Conservation (phyloP, 2,797 vertebrate genomes). For the Aeoliscus strigatus region DNA sequence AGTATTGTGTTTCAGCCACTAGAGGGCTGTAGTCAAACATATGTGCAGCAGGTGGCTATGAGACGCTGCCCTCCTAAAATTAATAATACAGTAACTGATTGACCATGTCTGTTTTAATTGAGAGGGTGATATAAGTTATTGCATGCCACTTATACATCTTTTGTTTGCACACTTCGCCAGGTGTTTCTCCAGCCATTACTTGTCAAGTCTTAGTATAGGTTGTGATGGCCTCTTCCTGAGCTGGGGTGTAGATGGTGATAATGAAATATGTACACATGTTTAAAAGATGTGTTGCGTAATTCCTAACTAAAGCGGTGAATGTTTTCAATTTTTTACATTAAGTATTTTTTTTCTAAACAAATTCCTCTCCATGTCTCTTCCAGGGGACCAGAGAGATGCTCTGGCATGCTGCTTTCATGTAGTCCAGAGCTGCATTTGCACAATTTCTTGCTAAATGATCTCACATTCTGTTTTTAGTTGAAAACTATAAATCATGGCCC, state of each 20-base stretch:
- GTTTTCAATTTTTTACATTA: not conserved
- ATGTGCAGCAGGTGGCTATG: not conserved
- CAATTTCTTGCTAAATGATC: conserved; percentile 36
- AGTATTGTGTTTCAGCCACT: conserved; percentile 31
- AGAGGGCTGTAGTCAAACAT: conserved; percentile 44
- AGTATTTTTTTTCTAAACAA: too few species aligned
- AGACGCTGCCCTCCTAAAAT: conserved; percentile 4
- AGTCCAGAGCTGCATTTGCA: conserved; percentile 8
- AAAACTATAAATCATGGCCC: conserved; percentile 12
- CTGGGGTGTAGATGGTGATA: too few species aligned
- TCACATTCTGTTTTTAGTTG: conserved; percentile 36
- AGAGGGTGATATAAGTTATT: too few species aligned
- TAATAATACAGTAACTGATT: conserved; percentile 6
- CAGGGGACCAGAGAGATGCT: not conserved
- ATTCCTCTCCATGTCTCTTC: not conserved
- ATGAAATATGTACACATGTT: not conserved
- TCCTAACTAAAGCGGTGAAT: not conserved
- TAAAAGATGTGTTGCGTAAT: not conserved
- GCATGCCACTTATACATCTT: too few species aligned
- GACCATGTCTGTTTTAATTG: conserved; percentile 11
- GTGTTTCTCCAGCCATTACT: too few species aligned
- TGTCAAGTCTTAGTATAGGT: too few species aligned
- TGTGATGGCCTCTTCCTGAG: too few species aligned
- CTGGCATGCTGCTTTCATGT: conserved; percentile 7
- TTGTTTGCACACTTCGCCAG: too few species aligned